Evolutionary conservation across 1,140 invertebrate species (phyloP).

Genomic region (Brachionus sp.): DNA sequence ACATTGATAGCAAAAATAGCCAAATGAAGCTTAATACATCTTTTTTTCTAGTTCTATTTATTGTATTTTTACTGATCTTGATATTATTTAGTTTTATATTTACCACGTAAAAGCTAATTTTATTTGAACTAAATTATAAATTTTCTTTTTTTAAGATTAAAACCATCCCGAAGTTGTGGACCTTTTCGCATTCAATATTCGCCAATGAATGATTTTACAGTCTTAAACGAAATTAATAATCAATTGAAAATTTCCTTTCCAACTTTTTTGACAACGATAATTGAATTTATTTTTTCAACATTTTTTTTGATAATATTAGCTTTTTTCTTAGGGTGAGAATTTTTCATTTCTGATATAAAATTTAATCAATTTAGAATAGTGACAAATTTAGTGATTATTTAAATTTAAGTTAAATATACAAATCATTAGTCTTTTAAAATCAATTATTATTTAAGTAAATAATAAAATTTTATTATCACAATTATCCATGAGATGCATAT

Average conservation of each 20-base stretch:
- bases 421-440: too few species aligned
- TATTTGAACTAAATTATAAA: not conserved
- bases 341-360: not conserved
- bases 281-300: slow-evolving; percentile 2
- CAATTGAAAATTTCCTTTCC: not conserved
- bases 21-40: not conserved
- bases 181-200: slow-evolving; percentile 4
- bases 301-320: not conserved
- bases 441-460: too few species aligned
- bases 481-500: too few species aligned
- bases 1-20: not conserved
- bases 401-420: too few species aligned
- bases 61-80: not conserved
- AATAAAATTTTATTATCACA: too few species aligned
- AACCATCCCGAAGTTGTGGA: slow-evolving; percentile 16
- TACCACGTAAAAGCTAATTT: not conserved
- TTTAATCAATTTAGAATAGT: too few species aligned
- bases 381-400: too few species aligned
- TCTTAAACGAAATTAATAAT: not conserved
- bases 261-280: not conserved
- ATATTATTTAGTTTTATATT: not conserved
- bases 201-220: not conserved
- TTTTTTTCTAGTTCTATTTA: not conserved
- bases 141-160: slow-evolving; percentile 13
- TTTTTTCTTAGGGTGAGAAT: not conserved